phyloP scores from a whole-genome alignment of 2,113 vertebrate species.

The Petaurus breviceps region DNA sequence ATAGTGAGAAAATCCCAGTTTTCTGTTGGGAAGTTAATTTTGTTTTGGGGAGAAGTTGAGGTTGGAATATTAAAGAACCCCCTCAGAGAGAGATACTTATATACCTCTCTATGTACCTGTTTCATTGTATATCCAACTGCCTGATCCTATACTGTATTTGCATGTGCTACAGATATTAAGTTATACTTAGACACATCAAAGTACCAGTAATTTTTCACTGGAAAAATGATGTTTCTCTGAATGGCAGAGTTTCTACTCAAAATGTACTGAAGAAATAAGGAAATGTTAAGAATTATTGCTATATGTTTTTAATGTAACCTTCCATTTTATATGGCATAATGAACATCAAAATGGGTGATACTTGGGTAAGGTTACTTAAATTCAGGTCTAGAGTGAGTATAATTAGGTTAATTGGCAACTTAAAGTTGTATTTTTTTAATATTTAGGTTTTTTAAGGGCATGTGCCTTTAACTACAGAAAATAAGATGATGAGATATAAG shows the following conservation, averaged over 20 bases:
- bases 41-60: not conserved
- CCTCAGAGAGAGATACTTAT: constrained; percentile 18
- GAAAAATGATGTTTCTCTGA: constrained; percentile 4
- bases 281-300: constrained; percentile 47
- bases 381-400: constrained; percentile 32
- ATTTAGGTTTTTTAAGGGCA: constrained; percentile 10
- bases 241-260: constrained; percentile 16
- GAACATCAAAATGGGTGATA: constrained; percentile 40
- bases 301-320: constrained; percentile 21
- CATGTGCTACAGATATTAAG: constrained; percentile 9
- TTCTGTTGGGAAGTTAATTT: constrained; percentile 52
- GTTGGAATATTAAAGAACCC: constrained; percentile 26
- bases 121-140: constrained; percentile 36
- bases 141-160: constrained; percentile 17
- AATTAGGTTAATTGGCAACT: constrained; percentile 56
- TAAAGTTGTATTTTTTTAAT: constrained; percentile 52
- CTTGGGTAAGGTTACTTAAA: constrained; percentile 42
- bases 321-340: constrained; percentile 34
- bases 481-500: not conserved
- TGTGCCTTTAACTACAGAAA: no score
- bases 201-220: not conserved
- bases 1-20: constrained; percentile 35
- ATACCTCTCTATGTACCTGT: constrained; percentile 13
- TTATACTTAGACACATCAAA: not conserved
- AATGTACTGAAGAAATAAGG: constrained; percentile 37